Evolutionary conservation across 2,888 invertebrate genomes (phyloP).

Genomic region (Ramazzottius varieornatus): DNA sequence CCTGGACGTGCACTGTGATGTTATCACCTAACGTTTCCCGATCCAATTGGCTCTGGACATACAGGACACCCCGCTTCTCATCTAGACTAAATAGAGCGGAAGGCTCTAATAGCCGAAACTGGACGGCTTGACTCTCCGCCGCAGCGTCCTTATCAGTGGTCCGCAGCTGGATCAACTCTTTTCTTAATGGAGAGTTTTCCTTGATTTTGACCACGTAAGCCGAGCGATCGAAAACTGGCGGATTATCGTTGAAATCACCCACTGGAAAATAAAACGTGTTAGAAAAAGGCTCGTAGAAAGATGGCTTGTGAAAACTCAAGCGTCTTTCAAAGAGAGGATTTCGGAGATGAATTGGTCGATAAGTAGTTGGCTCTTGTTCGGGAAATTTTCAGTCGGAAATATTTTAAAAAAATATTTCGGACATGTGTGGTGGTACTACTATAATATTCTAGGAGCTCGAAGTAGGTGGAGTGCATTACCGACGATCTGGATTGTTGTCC

Average conservation of each 20-base stretch:
- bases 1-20: neutral
- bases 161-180: neutral
- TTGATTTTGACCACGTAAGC: neutral
- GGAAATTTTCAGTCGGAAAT: no score
- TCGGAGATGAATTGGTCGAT: no score
- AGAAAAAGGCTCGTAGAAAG: no score
- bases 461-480: no score
- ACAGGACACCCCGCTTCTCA: neutral
- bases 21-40: neutral
- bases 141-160: neutral
- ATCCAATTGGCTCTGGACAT: neutral
- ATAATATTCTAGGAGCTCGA: no score
- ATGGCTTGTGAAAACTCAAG: no score
- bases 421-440: no score
- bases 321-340: no score
- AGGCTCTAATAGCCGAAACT: neutral
- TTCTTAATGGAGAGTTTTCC: neutral
- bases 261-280: no score
- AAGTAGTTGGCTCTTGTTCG: no score
- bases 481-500: neutral
- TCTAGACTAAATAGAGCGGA: neutral
- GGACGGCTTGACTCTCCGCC: neutral
- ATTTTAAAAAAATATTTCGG: no score
- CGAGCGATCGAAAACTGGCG: neutral
- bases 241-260: neutral